Evolutionary conservation across 2,888 invertebrate species (phyloP), one percentile per base, ranked within the genome.

Genomic region (Pandemis cinnamomeana): DNA sequence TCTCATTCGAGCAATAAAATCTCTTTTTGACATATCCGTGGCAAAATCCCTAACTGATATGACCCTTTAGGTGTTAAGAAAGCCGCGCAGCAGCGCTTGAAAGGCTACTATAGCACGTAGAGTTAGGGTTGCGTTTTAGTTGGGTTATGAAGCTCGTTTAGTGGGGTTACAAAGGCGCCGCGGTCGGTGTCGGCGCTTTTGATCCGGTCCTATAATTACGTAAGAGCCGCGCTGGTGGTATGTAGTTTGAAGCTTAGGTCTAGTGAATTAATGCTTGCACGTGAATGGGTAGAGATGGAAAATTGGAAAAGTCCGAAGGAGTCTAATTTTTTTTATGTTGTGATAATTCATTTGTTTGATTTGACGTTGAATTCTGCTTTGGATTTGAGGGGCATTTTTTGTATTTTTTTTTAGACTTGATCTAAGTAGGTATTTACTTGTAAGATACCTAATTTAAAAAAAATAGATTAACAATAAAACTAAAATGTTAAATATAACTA

Each of bases 1-100:
- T 92, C 85, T 88, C 92, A 91, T 94, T 93, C 93, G 92, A 89
- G 89, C 89, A 90, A 94, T 94, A 94, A 94, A 93, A 92, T 89
- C 91, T 89, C 91, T 93, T 94, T 92, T 94, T 94, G 94, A 94
- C 94, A 92, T 90, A 92, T 92, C 94, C 93, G 90, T 93, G 94
- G 94, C 94, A 94, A 93, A 94, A 94, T 91, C 93, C 92, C 91
- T 92, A 91, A 92, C 93, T 89, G 92, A 93, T 93, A 93, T 88
- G 90, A 90, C 89, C 91, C 90, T 89, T 89, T 91, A 89, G 91
- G 93, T 92, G 93, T 93, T 93, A 93, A 92, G 93, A 89, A 90
- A 89, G 85, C 81, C 80, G 1, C 0, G 0, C 0, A 0, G 0
- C 0, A 0, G 0, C 79, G 80, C 0, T 5, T 42, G 0, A 84